These are phyloP conservation scores for Homalodisca vitripennis DNA, from an alignment of 1,140 invertebrate species.

Conservation along the genomic window DNA sequence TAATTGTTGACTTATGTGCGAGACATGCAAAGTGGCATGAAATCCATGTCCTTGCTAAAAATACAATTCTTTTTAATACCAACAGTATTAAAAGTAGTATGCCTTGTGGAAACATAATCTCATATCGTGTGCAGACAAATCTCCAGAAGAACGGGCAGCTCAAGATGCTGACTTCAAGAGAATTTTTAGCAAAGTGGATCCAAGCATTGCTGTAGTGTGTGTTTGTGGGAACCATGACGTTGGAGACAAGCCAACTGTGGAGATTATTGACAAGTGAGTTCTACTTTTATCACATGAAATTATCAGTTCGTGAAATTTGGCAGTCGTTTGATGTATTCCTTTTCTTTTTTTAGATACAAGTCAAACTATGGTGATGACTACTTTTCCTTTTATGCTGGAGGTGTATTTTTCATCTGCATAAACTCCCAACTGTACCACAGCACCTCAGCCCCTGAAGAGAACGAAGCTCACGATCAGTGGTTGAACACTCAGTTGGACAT, in stretches of 20 bases:
- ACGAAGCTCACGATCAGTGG: constrained; percentile 51
- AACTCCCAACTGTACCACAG: constrained; percentile 56
- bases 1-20: no score
- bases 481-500: constrained; percentile 46
- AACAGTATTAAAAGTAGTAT: no score
- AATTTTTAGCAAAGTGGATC: constrained; percentile 50
- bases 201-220: constrained; percentile 53
- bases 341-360: constrained; percentile 44
- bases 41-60: no score
- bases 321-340: not conserved
- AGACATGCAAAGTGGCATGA: no score
- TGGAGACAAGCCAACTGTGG: constrained; percentile 51
- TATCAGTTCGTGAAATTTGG: no score
- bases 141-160: constrained; percentile 38
- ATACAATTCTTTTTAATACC: no score
- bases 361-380: constrained; percentile 57
- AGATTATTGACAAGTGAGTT: constrained; percentile 45
- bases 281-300: not conserved
- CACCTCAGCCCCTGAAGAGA: constrained; percentile 44
- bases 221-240: constrained; percentile 61
- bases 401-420: constrained; percentile 55
- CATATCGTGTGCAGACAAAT: constrained; percentile 19
- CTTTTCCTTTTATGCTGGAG: constrained; percentile 55
- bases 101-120: no score
- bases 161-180: constrained; percentile 52